Percentiles rank a stretch among this genome's conserved stretches.
phyloP scores from a whole-genome alignment of 2,888 invertebrate species.

The Erynnis tages region DNA sequence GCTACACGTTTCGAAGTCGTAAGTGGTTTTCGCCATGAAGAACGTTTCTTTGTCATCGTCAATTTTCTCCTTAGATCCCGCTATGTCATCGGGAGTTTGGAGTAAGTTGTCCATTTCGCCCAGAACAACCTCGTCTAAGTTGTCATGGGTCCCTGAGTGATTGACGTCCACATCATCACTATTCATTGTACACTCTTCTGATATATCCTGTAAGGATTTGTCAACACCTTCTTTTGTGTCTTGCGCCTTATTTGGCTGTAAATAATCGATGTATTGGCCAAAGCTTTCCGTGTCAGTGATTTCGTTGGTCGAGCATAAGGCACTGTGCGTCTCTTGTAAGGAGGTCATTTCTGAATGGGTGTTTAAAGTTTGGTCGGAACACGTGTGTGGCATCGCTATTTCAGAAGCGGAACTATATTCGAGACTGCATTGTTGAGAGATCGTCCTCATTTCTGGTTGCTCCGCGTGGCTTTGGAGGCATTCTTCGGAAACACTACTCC shows the following conservation, averaged over 20 bases:
- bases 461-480: conserved; percentile 70
- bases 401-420: conserved; percentile 85
- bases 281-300: conserved; percentile 78
- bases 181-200: conserved; percentile 73
- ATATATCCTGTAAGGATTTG: conserved; percentile 71
- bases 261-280: conserved; percentile 72
- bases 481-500: conserved; percentile 71
- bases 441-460: conserved; percentile 81
- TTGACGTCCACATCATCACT: conserved; percentile 69
- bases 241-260: conserved; percentile 60
- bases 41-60: conserved; percentile 66
- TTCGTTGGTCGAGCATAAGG: conserved; percentile 74
- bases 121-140: conserved; percentile 45
- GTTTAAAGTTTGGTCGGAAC: conserved; percentile 75
- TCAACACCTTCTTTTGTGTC: conserved; percentile 61
- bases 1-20: conserved; percentile 73
- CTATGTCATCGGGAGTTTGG: conserved; percentile 48
- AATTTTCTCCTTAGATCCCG: conserved; percentile 58
- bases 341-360: conserved; percentile 76
- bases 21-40: conserved; percentile 67
- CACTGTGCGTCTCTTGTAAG: conserved; percentile 73
- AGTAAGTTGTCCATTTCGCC: conserved; percentile 62
- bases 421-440: conserved; percentile 86
- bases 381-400: conserved; percentile 76
- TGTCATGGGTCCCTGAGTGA: conserved; percentile 56